Percentiles rank a stretch among this genome's conserved stretches.
phyloP scores from a whole-genome alignment of 2,888 invertebrate genomes.

The Buathra laborator region DNA sequence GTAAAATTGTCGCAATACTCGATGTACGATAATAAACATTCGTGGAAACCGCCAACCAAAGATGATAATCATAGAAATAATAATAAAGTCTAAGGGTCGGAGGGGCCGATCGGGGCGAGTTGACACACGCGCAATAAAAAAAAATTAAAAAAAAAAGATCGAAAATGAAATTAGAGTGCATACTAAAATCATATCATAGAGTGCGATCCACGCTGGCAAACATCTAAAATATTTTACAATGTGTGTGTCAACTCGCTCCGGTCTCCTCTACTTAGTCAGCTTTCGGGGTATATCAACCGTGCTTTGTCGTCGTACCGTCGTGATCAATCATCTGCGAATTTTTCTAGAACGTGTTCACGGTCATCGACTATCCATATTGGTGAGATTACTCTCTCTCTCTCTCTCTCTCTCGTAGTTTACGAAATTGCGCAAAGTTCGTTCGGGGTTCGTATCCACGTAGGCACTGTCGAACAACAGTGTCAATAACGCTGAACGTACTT shows the following conservation, averaged over 20 bases:
- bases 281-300: too few species aligned
- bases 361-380: conserved; percentile 9
- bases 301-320: conserved; percentile 12
- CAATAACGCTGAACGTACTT: conserved; percentile 79
- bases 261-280: too few species aligned
- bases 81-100: too few species aligned
- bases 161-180: too few species aligned
- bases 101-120: too few species aligned
- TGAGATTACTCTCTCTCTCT: conserved; percentile 27
- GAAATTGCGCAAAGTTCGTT: conserved; percentile 65
- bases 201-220: too few species aligned
- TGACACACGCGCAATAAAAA: too few species aligned
- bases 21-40: conserved; percentile 13
- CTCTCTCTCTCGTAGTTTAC: conserved; percentile 18
- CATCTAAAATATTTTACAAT: too few species aligned
- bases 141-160: too few species aligned
- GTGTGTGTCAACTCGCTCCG: too few species aligned
- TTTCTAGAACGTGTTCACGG: conserved; percentile 49
- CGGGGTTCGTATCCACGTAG: conserved; percentile 20
- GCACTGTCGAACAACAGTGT: conserved; percentile 69
- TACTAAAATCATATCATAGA: too few species aligned
- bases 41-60: background rate
- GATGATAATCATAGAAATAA: background rate
- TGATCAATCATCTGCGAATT: conserved; percentile 58
- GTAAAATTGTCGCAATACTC: conserved; percentile 46